A percentile compares a stretch with the other conserved stretches of the same genome.
Conservation (phyloP, 2,888 invertebrate species). For the Ptilodon capucinus region DNA sequence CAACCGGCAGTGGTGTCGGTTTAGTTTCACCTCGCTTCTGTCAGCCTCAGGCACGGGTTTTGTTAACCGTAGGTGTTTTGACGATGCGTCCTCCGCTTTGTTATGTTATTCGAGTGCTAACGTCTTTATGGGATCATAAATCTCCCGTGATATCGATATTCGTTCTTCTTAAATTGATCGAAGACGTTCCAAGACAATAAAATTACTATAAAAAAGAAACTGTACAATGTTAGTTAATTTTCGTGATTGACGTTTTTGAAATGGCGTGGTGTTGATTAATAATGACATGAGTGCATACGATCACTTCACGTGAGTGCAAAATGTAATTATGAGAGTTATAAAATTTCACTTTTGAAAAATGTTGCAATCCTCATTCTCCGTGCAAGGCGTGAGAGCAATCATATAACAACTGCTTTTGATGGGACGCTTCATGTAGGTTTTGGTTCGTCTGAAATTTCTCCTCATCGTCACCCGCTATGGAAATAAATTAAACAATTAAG, state of each 20-base stretch:
- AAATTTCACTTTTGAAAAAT: constrained; percentile 1
- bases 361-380: constrained; percentile 1
- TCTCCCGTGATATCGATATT: constrained; percentile 30
- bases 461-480: not conserved
- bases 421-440: not conserved
- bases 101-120: constrained; percentile 42
- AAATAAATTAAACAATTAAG: not conserved
- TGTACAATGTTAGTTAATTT: constrained; percentile 2
- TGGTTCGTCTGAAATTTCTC: not conserved
- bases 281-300: not conserved
- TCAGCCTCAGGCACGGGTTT: constrained; percentile 59
- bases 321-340: not conserved
- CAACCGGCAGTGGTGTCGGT: constrained; percentile 38
- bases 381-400: not conserved
- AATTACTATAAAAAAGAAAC: constrained; percentile 13
- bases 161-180: constrained; percentile 28
- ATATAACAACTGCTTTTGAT: not conserved
- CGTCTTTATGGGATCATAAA: constrained; percentile 47
- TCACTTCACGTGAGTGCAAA: not conserved
- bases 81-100: constrained; percentile 47
- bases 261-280: not conserved
- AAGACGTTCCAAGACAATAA: constrained; percentile 17
- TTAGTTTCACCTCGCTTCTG: constrained; percentile 68
- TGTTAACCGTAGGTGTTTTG: constrained; percentile 58
- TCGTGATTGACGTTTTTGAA: not conserved